Evolutionary conservation across 1,140 invertebrate genomes (phyloP), one percentile per base, ranked within the genome.

Genomic region (Reticulitermes speratus): DNA sequence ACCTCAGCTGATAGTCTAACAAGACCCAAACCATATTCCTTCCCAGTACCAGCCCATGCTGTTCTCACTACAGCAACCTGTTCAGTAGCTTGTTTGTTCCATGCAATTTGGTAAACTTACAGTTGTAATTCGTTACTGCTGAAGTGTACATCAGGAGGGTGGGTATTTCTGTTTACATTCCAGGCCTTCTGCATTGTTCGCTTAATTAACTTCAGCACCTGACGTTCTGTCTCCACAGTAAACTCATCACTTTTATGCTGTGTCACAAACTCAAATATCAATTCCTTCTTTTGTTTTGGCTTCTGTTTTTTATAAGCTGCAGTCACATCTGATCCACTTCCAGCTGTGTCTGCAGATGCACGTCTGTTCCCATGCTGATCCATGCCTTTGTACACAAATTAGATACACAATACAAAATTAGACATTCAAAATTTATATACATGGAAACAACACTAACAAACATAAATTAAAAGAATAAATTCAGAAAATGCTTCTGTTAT

Each of bases 101-200:
- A 55, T 21, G 19, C 52, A 55, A 55, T 55, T 55, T 55, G 52
- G 3, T 55, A 55, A 55, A 75, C 65, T 75, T 75, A 75, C 65
- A 30, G 65, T 75, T 19, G 8, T 6, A 75, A 75, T 9, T 6
- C 11, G 8, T 75, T 75, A 30, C n/a, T 16, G 30, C 55, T 45
- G 32, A 48, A 84, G 25, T 84, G 84, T 45, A 55, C 25, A 52
- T 84, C 84, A 52, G 48, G 84, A 55, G 84, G 84, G 48, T 32
- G 38, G 44, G 84, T 84, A 65, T 52, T 84, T 65, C n/a, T 55
- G 30, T 84, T 45, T 52, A 11, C 59, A 65, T 45, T 38, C 84
- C 84, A 84, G 2, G n/a, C 25, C n/a, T 75, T 75, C n/a, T 75
- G 65, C 65, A 75, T n/a, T 75, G 65, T 75, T 75, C 65, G 25